Evolutionary conservation across 2,113 vertebrate species (phyloP).

Genomic region (Theropithecus gelada): DNA sequence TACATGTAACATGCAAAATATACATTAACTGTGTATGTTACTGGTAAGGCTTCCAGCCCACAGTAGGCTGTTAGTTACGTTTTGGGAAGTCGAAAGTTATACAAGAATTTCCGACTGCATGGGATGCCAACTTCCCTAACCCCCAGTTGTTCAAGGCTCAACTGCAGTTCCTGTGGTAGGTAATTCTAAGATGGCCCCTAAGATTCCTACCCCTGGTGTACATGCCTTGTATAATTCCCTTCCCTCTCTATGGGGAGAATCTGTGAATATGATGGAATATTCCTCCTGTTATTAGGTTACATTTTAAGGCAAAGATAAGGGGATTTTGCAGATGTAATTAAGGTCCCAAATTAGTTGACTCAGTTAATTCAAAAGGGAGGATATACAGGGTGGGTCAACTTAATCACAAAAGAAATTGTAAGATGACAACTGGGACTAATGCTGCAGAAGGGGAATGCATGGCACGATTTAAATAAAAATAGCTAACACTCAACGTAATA

Average conservation of each 20-base stretch:
- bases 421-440: background rate
- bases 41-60: background rate
- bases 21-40: background rate
- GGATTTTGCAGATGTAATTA: constrained; percentile 9
- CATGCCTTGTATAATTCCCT: background rate
- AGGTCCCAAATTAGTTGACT: background rate
- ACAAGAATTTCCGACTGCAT: background rate
- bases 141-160: background rate
- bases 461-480: background rate
- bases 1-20: background rate
- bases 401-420: background rate
- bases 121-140: background rate
- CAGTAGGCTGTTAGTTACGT: background rate
- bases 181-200: background rate
- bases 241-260: background rate
- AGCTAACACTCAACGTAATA: background rate
- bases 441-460: background rate
- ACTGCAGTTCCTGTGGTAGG: background rate
- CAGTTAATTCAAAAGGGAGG: background rate
- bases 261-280: background rate
- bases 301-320: background rate
- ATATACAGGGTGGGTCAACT: background rate
- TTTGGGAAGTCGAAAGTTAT: background rate
- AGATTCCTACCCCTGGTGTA: background rate
- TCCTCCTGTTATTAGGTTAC: background rate